Conservation (phyloP, 2,888 invertebrate genomes). For the Galeruca laticollis region DNA sequence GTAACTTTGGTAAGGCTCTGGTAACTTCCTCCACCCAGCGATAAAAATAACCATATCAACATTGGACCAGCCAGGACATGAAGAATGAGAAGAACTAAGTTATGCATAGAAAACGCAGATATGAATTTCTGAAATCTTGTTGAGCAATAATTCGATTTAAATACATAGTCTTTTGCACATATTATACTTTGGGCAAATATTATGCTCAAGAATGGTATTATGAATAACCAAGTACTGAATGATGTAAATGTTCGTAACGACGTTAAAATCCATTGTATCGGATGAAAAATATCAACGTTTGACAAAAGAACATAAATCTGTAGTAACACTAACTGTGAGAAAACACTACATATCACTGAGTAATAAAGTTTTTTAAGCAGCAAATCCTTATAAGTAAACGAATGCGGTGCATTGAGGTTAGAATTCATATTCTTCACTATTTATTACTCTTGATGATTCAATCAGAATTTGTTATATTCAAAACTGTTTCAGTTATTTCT, state of each 20-base stretch:
- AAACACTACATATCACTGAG: constrained; percentile 62
- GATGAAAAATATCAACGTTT: constrained; percentile 75
- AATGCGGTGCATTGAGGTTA: constrained; percentile 45
- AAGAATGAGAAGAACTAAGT: constrained; percentile 70
- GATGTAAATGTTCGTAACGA: constrained; percentile 73
- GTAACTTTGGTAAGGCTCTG: constrained; percentile 69
- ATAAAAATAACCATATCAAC: constrained; percentile 78
- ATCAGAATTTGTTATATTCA: not conserved
- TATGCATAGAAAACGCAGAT: constrained; percentile 73
- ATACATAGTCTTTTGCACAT: constrained; percentile 77
- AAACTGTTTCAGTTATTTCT: not conserved
- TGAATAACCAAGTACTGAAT: constrained; percentile 75
- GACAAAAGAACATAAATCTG: constrained; percentile 66
- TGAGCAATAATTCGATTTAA: constrained; percentile 72
- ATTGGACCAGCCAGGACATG: constrained; percentile 76
- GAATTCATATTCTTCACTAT: constrained; percentile 45
- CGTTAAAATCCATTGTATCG: constrained; percentile 74
- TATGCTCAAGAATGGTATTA: constrained; percentile 73
- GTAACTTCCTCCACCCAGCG: constrained; percentile 73
- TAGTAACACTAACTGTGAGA: constrained; percentile 61
- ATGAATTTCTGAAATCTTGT: constrained; percentile 77
- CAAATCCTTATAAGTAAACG: constrained; percentile 72
- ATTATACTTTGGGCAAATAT: constrained; percentile 80
- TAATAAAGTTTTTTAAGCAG: constrained; percentile 71
- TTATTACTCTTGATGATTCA: not conserved